These are phyloP conservation scores for Machimus atricapillus DNA, from an alignment of 2,888 invertebrate species.

Conservation along the genomic window DNA sequence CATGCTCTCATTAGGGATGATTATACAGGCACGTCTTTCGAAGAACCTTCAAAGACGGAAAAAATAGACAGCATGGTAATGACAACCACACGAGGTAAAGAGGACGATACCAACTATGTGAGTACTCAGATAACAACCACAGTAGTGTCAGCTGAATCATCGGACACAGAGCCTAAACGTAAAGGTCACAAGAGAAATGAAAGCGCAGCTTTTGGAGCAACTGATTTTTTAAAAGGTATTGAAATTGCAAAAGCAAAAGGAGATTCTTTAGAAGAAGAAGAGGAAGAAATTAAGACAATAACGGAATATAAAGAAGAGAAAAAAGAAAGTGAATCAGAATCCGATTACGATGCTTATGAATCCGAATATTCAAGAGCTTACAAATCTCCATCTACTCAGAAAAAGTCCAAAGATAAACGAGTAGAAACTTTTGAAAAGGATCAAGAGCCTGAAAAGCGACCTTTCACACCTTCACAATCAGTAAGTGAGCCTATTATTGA, in stretches of 20 bases:
- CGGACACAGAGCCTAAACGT: slow-evolving; percentile 55
- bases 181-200: slow-evolving; percentile 67
- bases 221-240: slow-evolving; percentile 53
- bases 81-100: slow-evolving; percentile 54
- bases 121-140: slow-evolving; percentile 53
- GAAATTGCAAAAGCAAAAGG: slow-evolving; percentile 47
- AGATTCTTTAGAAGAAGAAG: slow-evolving; percentile 58
- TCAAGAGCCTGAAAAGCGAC: slow-evolving; percentile 58
- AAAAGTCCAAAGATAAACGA: slow-evolving; percentile 56
- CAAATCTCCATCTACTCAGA: slow-evolving; percentile 57
- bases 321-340: slow-evolving; percentile 63
- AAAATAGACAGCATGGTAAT: slow-evolving; percentile 49
- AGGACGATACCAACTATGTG: slow-evolving; percentile 44
- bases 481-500: slow-evolving; percentile 60
- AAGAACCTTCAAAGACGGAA: slow-evolving; percentile 43
- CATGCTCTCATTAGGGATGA: slow-evolving; percentile 52
- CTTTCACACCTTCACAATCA: slow-evolving; percentile 59
- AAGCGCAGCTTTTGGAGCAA: slow-evolving; percentile 60
- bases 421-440: slow-evolving; percentile 59
- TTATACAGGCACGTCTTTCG: slow-evolving; percentile 45
- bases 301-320: slow-evolving; percentile 55
- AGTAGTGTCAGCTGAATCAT: slow-evolving; percentile 50
- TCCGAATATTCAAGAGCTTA: slow-evolving; percentile 63
- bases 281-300: slow-evolving; percentile 52
- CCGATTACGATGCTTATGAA: slow-evolving; percentile 63